Evolutionary conservation across 2,113 vertebrate species (phyloP), one percentile per base, ranked within the genome.

Genomic region (Clarias magur): DNA sequence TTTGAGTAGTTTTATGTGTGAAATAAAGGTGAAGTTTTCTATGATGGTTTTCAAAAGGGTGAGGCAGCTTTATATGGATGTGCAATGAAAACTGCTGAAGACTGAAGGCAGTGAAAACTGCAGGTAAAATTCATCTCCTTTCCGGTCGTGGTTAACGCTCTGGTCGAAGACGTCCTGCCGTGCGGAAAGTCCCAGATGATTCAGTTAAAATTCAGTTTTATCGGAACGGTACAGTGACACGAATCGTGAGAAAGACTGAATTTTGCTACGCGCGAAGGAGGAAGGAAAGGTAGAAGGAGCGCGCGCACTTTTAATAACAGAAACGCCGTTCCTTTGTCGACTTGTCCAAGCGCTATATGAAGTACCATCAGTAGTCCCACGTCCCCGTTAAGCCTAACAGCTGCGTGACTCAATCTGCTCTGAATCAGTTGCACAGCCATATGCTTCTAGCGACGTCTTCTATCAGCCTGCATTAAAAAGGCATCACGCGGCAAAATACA

Each of bases 21-120:
- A 27, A 27, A 56, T 78, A 5, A 16, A 54, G 1, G 2, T 75
- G 4, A 9, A n/a, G 23, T 10, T 57, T 30, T 27, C 15, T 80
- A 27, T 57, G 54, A n/a, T 3, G 7, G 11, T 1, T 25, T 59
- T 42, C 42, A 42, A 34, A 60, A 13, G 30, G 17, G n/a, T 63
- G 13, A 21, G n/a, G 30, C 57, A 53, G 72, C 84, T 78, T 80
- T 48, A 78, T 19, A 17, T 48, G 7, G 75, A 86, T 86, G 76
- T 70, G 76, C 42, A 86, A 86, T 79, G 0, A 79, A 85, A 63
- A 34, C 73, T 62, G 68, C 30, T 54, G 25, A 80, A 85, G 73
- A 85, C 42, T 42, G 42, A 42, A 30, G 72, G 57, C 2, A 42
- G 59, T 56, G 48, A 25, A 57, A 53, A 34, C 23, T 4, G 60